Percentiles rank a stretch among this genome's conserved stretches.
Conservation (phyloP, 2,797 vertebrate genomes). For the Brotula barbata region DNA sequence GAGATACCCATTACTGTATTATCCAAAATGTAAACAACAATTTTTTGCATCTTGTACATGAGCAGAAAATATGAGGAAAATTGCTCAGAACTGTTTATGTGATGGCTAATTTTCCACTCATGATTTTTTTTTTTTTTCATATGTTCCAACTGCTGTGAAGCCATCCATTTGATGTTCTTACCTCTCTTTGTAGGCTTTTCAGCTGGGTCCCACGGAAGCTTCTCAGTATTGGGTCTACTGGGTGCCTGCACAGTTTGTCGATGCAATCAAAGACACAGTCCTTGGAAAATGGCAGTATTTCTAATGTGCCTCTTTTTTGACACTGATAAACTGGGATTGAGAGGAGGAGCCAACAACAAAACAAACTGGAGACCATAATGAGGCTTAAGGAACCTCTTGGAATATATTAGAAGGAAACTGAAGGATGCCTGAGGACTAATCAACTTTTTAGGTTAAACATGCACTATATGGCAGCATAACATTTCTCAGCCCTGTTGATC, state of each 20-base stretch:
- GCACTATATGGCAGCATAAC: slow-evolving; percentile 80
- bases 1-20: too few species aligned
- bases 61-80: too few species aligned
- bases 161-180: slow-evolving; percentile 2
- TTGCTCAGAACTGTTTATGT: too few species aligned
- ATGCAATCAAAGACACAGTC: slow-evolving; percentile 99
- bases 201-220: slow-evolving; percentile 98
- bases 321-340: slow-evolving; percentile 88
- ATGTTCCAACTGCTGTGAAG: slow-evolving; percentile 11
- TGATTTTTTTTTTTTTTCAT: background rate
- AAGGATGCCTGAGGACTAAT: slow-evolving; percentile 79
- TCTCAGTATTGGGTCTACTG: slow-evolving; percentile 99
- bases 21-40: too few species aligned
- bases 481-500: slow-evolving; percentile 78
- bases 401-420: slow-evolving; percentile 74
- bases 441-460: slow-evolving; percentile 79
- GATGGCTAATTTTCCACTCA: too few species aligned
- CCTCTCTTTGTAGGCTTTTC: slow-evolving; percentile 85
- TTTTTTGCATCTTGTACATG: too few species aligned
- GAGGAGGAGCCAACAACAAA: slow-evolving; percentile 77
- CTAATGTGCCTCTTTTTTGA: slow-evolving; percentile 99
- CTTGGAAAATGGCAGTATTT: slow-evolving; percentile 99
- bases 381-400: slow-evolving; percentile 72
- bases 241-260: slow-evolving; percentile 98
- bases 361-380: slow-evolving; percentile 78